Conservation (phyloP, 2,888 invertebrate species). For the Dasysyrphus tricinctus region DNA sequence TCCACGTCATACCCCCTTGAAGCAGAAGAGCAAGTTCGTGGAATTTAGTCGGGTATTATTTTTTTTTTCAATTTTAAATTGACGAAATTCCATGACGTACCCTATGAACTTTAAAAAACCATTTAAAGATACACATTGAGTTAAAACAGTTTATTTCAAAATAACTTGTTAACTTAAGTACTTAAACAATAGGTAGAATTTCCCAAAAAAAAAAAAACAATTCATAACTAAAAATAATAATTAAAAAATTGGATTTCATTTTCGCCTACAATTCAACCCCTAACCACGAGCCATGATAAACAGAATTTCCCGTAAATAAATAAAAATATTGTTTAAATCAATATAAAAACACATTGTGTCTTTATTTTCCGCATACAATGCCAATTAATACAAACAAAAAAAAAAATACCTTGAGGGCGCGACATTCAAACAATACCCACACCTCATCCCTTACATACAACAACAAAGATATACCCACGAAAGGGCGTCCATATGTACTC, state of each 20-base stretch:
- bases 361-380: slow-evolving; percentile 17
- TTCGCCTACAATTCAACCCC: neutral
- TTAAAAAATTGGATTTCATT: slow-evolving; percentile 6
- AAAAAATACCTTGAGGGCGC: slow-evolving; percentile 8
- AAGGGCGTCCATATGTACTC: neutral
- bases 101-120: too few species aligned
- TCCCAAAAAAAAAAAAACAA: too few species aligned
- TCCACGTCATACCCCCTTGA: too few species aligned
- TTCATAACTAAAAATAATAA: too few species aligned
- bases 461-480: neutral
- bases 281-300: neutral
- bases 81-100: too few species aligned
- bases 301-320: neutral
- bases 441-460: neutral
- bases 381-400: slow-evolving; percentile 7
- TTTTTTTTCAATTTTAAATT: too few species aligned
- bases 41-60: too few species aligned
- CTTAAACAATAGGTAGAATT: too few species aligned
- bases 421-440: slow-evolving; percentile 8
- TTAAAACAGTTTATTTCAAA: too few species aligned
- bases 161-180: too few species aligned
- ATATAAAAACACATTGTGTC: slow-evolving; percentile 1
- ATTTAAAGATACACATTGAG: too few species aligned
- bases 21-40: too few species aligned
- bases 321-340: slow-evolving; percentile 1